Conservation (phyloP, 1,140 invertebrate species). For the Zelostemma sp. region DNA sequence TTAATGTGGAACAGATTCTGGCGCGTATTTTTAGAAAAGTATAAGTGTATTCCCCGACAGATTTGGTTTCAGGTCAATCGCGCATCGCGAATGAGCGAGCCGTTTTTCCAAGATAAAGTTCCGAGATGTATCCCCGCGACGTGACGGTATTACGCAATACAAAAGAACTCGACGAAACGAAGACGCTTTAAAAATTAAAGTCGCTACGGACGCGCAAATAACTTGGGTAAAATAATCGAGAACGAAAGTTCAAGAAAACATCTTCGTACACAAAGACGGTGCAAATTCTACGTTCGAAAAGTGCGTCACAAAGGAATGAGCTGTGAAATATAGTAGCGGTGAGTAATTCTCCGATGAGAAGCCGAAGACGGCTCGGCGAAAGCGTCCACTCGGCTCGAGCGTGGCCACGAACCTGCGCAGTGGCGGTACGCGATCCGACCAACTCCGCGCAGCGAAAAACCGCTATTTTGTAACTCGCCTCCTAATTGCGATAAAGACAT, state of each 20-base stretch:
- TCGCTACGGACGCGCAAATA: too few relatives aligned
- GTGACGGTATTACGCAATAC: too few relatives aligned
- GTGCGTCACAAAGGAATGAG: conserved; percentile 30
- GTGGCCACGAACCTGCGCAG: conserved; percentile 57
- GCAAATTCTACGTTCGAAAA: conserved; percentile 11
- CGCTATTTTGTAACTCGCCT: conserved; percentile 52
- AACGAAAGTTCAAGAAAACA: not conserved
- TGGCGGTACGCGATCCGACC: conserved; percentile 14
- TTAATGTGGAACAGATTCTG: not conserved
- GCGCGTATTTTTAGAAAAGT: not conserved
- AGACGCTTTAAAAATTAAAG: too few relatives aligned
- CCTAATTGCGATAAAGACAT: conserved; percentile 19
- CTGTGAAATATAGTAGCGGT: conserved; percentile 37
- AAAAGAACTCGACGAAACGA: too few relatives aligned
- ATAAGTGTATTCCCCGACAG: not conserved
- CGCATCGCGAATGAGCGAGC: too few relatives aligned
- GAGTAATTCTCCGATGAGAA: conserved; percentile 36
- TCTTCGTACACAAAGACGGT: conserved; percentile 15
- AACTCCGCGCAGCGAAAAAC: conserved; percentile 54
- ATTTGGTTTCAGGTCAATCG: too few relatives aligned
- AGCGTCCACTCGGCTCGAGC: conserved; percentile 60
- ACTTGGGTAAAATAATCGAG: not conserved
- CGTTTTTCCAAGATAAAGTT: too few relatives aligned
- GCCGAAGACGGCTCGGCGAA: conserved; percentile 50
- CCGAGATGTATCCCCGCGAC: too few relatives aligned